Conservation (phyloP, 2,888 invertebrate genomes). For the Crioceris asparagi region DNA sequence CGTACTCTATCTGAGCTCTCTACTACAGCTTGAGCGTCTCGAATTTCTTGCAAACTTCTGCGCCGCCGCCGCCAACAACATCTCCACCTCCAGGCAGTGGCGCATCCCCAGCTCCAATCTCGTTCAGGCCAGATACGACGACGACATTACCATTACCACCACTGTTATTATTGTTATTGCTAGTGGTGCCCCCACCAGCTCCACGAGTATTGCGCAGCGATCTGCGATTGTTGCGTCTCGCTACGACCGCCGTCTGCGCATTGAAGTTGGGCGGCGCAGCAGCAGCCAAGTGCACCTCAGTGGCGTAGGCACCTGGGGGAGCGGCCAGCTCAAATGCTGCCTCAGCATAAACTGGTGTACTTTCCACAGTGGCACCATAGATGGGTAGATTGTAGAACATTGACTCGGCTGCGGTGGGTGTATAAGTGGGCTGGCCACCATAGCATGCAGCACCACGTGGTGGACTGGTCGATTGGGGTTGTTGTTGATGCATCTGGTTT, state of each 20-base stretch:
- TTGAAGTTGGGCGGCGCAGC: slow-evolving; percentile 6
- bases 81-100: slow-evolving; percentile 24
- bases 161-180: too few species aligned
- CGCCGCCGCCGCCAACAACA: slow-evolving; percentile 23
- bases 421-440: slow-evolving; percentile 20
- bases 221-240: background rate
- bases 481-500: too few species aligned
- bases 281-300: slow-evolving; percentile 17
- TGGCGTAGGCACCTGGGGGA: slow-evolving; percentile 7
- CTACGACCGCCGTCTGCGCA: background rate
- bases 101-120: slow-evolving; percentile 37
- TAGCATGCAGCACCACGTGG: slow-evolving; percentile 21
- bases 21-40: slow-evolving; percentile 32
- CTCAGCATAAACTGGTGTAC: slow-evolving; percentile 24
- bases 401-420: slow-evolving; percentile 15
- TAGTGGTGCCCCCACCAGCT: too few species aligned
- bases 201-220: slow-evolving; percentile 11
- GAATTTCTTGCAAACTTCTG: slow-evolving; percentile 31
- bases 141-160: background rate
- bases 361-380: slow-evolving; percentile 29
- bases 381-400: slow-evolving; percentile 32
- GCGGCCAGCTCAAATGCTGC: slow-evolving; percentile 26
- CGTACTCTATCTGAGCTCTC: too few species aligned
- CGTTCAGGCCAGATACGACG: slow-evolving; percentile 24
- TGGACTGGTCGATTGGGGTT: too few species aligned